Conservation (phyloP, 1,140 invertebrate species). For the Drosophila nikananu region DNA sequence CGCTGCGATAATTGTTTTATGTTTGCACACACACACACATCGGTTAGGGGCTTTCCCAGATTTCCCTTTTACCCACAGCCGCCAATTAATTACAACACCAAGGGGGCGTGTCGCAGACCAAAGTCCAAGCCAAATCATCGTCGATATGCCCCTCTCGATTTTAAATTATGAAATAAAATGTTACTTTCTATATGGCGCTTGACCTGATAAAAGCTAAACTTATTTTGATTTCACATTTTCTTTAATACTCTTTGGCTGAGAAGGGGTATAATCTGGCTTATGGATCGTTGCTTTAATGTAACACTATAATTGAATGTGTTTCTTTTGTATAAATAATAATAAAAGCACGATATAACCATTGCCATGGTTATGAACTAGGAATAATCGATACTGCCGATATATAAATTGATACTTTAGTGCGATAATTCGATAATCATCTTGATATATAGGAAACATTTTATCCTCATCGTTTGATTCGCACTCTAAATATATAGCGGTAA, state of each 20-base stretch:
- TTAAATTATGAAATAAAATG: conserved; percentile 37
- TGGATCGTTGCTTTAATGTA: not conserved
- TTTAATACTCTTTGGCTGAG: conserved; percentile 3
- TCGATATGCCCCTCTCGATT: conserved; percentile 27
- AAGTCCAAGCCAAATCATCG: conserved; percentile 37
- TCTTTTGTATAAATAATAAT: not conserved
- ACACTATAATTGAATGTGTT: not conserved
- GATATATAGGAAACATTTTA: not conserved
- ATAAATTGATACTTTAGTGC: not conserved
- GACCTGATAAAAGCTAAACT: conserved; percentile 8
- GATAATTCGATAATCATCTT: not conserved
- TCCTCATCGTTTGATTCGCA: not conserved
- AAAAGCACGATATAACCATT: conserved; percentile 5
- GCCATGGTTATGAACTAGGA: not conserved
- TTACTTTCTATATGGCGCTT: conserved; percentile 36
- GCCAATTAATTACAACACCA: conserved; percentile 68
- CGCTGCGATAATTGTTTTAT: conserved; percentile 51
- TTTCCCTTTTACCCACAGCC: conserved; percentile 45
- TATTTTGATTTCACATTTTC: conserved; percentile 8
- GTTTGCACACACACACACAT: conserved; percentile 31
- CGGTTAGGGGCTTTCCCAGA: conserved; percentile 34
- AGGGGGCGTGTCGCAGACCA: conserved; percentile 40
- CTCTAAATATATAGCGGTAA: not conserved
- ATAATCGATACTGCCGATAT: not conserved
- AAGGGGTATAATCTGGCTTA: conserved; percentile 1